These are phyloP conservation scores for Rhagophthalmus giganteus DNA, from an alignment of 2,888 invertebrate species.

Conservation along the genomic window DNA sequence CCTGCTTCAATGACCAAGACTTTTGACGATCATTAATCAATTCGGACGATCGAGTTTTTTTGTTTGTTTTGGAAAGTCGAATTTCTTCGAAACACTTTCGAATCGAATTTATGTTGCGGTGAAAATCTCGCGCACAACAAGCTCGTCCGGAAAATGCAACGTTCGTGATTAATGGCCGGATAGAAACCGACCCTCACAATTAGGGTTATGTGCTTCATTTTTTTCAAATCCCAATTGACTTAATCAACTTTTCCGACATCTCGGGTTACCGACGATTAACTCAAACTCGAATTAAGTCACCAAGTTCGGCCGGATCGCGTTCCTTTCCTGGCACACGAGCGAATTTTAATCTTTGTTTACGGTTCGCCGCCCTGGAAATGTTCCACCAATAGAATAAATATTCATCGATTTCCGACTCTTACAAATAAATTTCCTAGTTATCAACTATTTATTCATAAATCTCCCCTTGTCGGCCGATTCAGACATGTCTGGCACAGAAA, in stretches of 20 bases:
- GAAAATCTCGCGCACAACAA: too few species aligned
- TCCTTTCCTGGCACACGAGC: background rate
- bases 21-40: too few species aligned
- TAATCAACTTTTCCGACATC: conserved; percentile 35
- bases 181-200: conserved; percentile 22
- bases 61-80: too few species aligned
- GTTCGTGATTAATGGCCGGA: conserved; percentile 14
- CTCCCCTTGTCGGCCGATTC: conserved; percentile 4
- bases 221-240: conserved; percentile 36
- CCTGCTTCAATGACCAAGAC: too few species aligned
- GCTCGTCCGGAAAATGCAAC: too few species aligned
- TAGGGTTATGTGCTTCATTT: conserved; percentile 30
- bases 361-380: conserved; percentile 5
- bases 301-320: conserved; percentile 1
- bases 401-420: too few species aligned
- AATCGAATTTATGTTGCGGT: too few species aligned
- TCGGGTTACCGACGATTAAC: conserved; percentile 37
- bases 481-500: conserved; percentile 56
- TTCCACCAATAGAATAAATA: too few species aligned
- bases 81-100: too few species aligned
- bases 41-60: too few species aligned
- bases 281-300: conserved; percentile 33
- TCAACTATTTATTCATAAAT: conserved; percentile 20
- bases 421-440: background rate
- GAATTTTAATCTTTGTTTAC: conserved; percentile 10